Evolutionary conservation across 2,888 invertebrate genomes (phyloP).

Genomic region (Stenotaenia linearis): DNA sequence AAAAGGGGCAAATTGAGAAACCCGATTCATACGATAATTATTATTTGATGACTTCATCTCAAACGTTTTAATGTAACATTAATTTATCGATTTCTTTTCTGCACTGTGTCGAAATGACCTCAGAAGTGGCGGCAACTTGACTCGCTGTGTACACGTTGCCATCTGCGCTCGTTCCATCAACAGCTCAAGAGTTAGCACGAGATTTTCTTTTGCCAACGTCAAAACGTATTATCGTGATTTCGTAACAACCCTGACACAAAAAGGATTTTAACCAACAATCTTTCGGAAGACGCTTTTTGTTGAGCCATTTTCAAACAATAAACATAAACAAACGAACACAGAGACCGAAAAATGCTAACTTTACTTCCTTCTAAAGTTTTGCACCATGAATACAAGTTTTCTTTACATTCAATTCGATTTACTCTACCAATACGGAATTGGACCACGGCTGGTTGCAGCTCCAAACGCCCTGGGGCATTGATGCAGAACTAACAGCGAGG

Average conservation of each 20-base stretch:
- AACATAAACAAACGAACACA: too few relatives aligned
- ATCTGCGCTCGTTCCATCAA: conserved; percentile 8
- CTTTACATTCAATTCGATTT: conserved; percentile 7
- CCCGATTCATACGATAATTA: neutral
- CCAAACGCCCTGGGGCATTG: neutral
- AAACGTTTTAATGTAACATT: neutral
- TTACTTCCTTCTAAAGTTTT: neutral
- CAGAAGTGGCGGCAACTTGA: neutral
- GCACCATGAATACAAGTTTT: neutral
- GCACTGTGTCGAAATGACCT: neutral
- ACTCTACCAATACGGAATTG: neutral
- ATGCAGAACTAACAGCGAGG: conserved; percentile 9
- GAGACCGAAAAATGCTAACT: neutral
- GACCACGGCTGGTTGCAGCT: neutral
- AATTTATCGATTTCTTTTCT: neutral
- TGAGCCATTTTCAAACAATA: too few relatives aligned
- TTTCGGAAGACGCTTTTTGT: too few relatives aligned
- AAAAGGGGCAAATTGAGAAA: neutral
- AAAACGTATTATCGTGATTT: neutral
- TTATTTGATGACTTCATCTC: neutral
- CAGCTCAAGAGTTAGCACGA: neutral
- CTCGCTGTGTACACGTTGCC: neutral
- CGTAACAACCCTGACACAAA: neutral
- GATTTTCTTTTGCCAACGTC: neutral
- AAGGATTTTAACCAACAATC: neutral